phyloP scores from a whole-genome alignment of 2,888 invertebrate species.

The Agonopterix subpropinquella region DNA sequence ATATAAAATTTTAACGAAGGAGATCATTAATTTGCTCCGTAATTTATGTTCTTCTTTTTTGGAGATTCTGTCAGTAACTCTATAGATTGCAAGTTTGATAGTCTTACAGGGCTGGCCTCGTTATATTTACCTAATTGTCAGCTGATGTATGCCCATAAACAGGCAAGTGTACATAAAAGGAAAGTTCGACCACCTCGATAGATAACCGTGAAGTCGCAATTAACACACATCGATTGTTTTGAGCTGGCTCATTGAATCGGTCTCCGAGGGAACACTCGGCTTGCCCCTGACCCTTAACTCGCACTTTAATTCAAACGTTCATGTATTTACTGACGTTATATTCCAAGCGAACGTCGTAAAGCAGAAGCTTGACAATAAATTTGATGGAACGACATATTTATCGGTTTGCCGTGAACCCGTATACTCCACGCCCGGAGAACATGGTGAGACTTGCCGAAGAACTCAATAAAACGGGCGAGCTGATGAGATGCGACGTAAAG shows the following conservation, averaged over 20 bases:
- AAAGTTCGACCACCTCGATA: slow-evolving; percentile 48
- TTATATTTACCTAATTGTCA: too few species aligned
- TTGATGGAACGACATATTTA: slow-evolving; percentile 36
- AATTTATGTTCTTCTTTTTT: too few species aligned
- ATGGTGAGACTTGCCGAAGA: slow-evolving; percentile 4
- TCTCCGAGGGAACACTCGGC: not conserved
- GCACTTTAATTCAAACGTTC: too few species aligned
- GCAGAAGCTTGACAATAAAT: slow-evolving; percentile 26
- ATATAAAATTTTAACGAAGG: too few species aligned
- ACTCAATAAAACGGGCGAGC: slow-evolving; percentile 32
- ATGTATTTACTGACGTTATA: not conserved
- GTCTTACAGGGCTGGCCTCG: too few species aligned
- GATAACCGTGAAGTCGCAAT: slow-evolving; percentile 47
- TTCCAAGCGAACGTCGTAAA: slow-evolving; percentile 15
- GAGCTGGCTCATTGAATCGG: slow-evolving; percentile 34
- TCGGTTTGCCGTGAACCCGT: slow-evolving; percentile 24
- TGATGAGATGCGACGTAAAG: slow-evolving; percentile 43
- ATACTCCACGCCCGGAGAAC: slow-evolving; percentile 17
- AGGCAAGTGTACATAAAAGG: slow-evolving; percentile 32
- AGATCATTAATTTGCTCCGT: too few species aligned
- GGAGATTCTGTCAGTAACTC: too few species aligned
- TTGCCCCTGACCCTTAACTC: not conserved
- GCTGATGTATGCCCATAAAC: too few species aligned
- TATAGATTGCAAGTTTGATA: too few species aligned
- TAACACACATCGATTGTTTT: slow-evolving; percentile 53